Conservation (phyloP, 2,888 invertebrate genomes). For the Strigamia transsilvanica region DNA sequence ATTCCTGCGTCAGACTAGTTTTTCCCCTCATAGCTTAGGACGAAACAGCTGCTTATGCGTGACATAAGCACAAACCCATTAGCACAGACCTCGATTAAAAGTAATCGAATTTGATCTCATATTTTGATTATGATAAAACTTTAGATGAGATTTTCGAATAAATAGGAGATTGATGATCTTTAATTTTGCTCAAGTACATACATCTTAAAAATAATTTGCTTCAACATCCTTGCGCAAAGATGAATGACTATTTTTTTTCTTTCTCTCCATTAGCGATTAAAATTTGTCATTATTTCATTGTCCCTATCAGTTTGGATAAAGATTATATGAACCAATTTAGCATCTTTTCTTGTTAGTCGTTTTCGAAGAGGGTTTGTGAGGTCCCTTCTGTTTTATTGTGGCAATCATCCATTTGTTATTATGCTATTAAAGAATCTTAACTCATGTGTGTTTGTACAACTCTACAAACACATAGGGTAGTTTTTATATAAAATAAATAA, state of each 20-base stretch:
- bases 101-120: conserved; percentile 5
- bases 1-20: conserved; percentile 28
- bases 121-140: neutral
- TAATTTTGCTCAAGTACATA: neutral
- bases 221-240: conserved; percentile 16
- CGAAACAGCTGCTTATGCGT: conserved; percentile 17
- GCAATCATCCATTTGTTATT: conserved; percentile 29
- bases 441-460: neutral
- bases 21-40: neutral
- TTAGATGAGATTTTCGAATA: conserved; percentile 6
- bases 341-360: conserved; percentile 35
- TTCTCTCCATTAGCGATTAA: neutral
- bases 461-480: neutral
- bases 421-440: conserved; percentile 33
- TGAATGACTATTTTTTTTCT: neutral
- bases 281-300: conserved; percentile 33
- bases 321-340: conserved; percentile 23
- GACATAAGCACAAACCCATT: conserved; percentile 52
- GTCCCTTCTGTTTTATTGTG: conserved; percentile 2
- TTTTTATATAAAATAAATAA: neutral
- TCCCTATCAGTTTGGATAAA: conserved; percentile 10
- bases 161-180: neutral
- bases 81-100: conserved; percentile 47
- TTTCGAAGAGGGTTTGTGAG: conserved; percentile 23
- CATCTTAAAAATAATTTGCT: conserved; percentile 37